Base-by-base conservation (phyloP, 2,888 invertebrate genomes). In the Drosophila leonis region DNA sequence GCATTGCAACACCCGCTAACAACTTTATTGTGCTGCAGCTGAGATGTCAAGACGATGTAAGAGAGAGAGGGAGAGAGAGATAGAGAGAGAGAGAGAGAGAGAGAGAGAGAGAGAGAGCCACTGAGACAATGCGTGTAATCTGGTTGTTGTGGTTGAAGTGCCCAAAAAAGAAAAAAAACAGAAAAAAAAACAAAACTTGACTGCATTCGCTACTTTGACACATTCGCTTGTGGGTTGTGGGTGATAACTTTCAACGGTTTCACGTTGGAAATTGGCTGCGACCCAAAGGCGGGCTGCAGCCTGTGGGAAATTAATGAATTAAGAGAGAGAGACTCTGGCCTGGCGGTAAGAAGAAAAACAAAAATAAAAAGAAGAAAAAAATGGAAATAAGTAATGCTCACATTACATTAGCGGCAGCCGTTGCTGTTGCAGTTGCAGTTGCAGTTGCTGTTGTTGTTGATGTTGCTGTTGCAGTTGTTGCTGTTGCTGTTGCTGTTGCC, bases 231-330 rank as follows among this genome's bases (percentile, higher is more conserved):
- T 44, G 70, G 66, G 51, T 41, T 52, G 67, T 75, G 83, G 89
- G 89, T 88, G 86, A 90, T 90, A 87, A 90, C 86, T 87, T 87
- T 88, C 87, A 87, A 90, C 90, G 83, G 86, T 86, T 86, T 86
- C 87, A 86, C 87, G 80, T 82, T 79, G 74, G 79, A 75, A 88
- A 88, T 87, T 90, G 83, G 86, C 83, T 83, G 57, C 59, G 59
- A 48, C 59, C 70, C 68, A 65, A 54, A 63, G 68, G 69, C 80
- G 67, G 62, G 31, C 48, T 63, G 66, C 42, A 67, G 42, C 70
- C 77, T 90, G 90, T 86, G 85, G 85, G 90, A 86, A 86, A 86
- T 86, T 86, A 90, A 86, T 86, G 85, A 90, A 86, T 86, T 90
- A 86, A 83, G 83, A 66, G 72, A 69, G 44, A 27, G 48, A 49